Percentiles rank a stretch among this genome's conserved stretches.
Conservation (phyloP, 2,797 vertebrate species). For the Alcedo quadribrachys region DNA sequence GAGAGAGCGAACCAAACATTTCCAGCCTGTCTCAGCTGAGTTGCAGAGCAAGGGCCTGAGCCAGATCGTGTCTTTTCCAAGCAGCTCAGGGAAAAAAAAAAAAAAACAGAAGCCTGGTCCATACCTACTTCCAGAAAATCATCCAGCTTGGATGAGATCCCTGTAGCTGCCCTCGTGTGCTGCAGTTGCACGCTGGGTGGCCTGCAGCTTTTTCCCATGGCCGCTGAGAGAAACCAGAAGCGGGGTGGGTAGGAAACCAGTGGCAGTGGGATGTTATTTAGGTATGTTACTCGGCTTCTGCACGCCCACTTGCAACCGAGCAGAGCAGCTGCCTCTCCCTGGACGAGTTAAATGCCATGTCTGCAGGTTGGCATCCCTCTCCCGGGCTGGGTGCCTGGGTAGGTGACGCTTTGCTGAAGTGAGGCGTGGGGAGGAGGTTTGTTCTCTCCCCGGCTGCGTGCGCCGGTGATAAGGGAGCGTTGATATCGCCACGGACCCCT, state of each 20-base stretch:
- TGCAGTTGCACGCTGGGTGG: conserved; percentile 24
- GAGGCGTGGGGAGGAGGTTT: background rate
- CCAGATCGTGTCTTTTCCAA: background rate
- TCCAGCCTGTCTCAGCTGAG: background rate
- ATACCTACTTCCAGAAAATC: conserved; percentile 10
- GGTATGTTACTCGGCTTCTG: background rate
- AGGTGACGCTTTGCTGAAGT: background rate
- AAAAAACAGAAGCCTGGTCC: background rate
- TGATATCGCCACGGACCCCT: background rate
- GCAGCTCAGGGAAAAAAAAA: background rate
- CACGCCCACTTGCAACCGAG: background rate
- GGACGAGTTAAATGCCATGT: accelerated
- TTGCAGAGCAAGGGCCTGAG: background rate
- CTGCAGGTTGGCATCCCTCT: background rate
- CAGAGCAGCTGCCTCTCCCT: background rate
- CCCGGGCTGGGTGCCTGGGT: background rate
- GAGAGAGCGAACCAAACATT: background rate
- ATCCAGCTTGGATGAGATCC: background rate
- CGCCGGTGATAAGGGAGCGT: conserved; percentile 35
- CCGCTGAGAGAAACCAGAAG: background rate
- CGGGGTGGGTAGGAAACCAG: background rate
- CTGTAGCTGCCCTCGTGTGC: conserved; percentile 13
- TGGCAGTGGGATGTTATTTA: background rate
- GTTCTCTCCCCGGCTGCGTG: background rate
- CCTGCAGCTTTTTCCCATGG: conserved; percentile 42